These are phyloP conservation scores for Lagopus leucura DNA, from an alignment of 2,113 vertebrate genomes.

Conservation along the genomic window DNA sequence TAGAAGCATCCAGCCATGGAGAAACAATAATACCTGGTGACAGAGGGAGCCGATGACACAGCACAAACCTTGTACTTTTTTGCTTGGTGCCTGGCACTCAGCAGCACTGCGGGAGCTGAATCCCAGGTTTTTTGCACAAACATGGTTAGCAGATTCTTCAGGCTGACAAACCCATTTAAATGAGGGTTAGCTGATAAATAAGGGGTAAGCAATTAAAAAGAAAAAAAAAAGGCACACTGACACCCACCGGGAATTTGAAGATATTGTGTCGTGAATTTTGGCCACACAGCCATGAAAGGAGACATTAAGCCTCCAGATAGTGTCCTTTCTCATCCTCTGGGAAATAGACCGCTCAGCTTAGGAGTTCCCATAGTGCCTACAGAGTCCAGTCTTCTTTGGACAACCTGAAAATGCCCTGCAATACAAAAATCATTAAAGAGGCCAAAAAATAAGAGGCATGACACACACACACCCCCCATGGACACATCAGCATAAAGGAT, in stretches of 20 bases:
- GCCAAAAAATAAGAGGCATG: background rate
- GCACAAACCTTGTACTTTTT: constrained; percentile 26
- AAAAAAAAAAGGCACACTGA: background rate
- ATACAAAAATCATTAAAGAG: background rate
- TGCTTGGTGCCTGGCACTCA: background rate
- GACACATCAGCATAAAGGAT: background rate
- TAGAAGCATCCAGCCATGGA: constrained; percentile 64
- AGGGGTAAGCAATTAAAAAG: background rate
- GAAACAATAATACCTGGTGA: constrained; percentile 56
- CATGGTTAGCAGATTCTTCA: constrained; percentile 2
- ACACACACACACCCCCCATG: background rate
- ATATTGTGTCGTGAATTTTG: background rate
- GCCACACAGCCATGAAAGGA: background rate
- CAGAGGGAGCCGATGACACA: constrained; percentile 60
- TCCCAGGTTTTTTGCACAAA: background rate
- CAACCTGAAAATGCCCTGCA: background rate
- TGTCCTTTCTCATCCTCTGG: background rate
- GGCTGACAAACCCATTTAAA: background rate
- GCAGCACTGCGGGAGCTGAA: background rate
- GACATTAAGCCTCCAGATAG: background rate
- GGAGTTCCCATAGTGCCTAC: background rate
- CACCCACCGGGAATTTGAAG: background rate
- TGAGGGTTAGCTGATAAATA: background rate
- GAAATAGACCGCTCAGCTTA: background rate
- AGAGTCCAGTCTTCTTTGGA: background rate